phyloP scores from a whole-genome alignment of 2,888 invertebrate genomes.

The Chalcosyrphus nemorum region DNA sequence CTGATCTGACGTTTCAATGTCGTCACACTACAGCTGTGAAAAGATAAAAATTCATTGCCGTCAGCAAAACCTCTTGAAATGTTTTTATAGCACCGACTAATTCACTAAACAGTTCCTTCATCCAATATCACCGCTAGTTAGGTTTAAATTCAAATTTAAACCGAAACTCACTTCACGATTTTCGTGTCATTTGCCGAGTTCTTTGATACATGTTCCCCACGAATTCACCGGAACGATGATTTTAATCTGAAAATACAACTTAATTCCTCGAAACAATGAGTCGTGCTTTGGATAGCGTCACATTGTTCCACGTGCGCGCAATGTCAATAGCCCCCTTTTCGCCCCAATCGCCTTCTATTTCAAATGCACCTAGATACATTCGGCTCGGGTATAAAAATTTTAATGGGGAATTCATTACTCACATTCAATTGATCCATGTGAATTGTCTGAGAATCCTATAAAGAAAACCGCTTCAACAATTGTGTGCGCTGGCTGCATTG shows the following conservation, averaged over 20 bases:
- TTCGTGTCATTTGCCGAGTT: background rate
- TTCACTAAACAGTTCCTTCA: conserved; percentile 16
- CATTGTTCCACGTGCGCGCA: conserved; percentile 19
- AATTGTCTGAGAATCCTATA: conserved; percentile 51
- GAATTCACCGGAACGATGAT: conserved; percentile 2
- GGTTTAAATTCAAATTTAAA: background rate
- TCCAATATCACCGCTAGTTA: background rate
- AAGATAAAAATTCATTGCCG: conserved; percentile 12
- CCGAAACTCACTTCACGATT: conserved; percentile 7
- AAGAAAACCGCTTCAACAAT: conserved; percentile 12
- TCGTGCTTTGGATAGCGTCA: conserved; percentile 15
- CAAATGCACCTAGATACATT: background rate
- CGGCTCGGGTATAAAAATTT: background rate
- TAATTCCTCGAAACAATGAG: conserved; percentile 27
- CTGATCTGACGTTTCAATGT: no score
- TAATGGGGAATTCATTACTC: background rate
- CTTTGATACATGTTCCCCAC: conserved; percentile 5
- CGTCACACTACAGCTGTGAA: conserved; percentile 19
- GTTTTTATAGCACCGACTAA: conserved; percentile 2
- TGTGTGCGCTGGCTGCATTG: conserved; percentile 37
- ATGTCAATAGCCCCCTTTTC: background rate
- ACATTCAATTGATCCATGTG: conserved; percentile 25
- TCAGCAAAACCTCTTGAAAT: background rate
- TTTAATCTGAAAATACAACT: conserved; percentile 11
- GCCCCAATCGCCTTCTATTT: no score